Conservation (phyloP, 2,888 invertebrate species). For the Trimorus sp. region DNA sequence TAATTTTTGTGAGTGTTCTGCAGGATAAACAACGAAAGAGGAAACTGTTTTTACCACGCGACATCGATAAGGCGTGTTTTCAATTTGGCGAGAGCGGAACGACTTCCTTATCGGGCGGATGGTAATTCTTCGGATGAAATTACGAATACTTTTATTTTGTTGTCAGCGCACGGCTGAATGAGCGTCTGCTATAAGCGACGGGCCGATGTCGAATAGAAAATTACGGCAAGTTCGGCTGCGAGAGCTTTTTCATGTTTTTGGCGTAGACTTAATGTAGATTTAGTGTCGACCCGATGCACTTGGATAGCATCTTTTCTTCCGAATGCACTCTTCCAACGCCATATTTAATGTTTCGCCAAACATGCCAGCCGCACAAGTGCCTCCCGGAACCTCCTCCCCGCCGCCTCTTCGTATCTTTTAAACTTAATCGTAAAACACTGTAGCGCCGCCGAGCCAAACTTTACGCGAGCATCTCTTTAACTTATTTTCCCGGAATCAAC, state of each 20-base stretch:
- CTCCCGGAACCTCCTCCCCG: background rate
- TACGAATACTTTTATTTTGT: slow-evolving; percentile 39
- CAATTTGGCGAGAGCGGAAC: background rate
- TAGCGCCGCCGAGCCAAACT: slow-evolving; percentile 42
- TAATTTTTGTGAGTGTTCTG: too few relatives aligned
- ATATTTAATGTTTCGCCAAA: slow-evolving; percentile 67
- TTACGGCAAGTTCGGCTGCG: slow-evolving; percentile 59
- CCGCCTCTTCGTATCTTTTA: slow-evolving; percentile 19
- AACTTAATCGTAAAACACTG: slow-evolving; percentile 55
- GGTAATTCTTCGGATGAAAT: slow-evolving; percentile 35
- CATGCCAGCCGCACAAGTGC: slow-evolving; percentile 59
- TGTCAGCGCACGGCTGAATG: slow-evolving; percentile 44
- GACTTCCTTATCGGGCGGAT: background rate
- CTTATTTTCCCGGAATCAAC: slow-evolving; percentile 26
- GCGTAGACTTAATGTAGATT: slow-evolving; percentile 74
- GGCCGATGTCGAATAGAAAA: slow-evolving; percentile 54
- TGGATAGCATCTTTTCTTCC: slow-evolving; percentile 61
- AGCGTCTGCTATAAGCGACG: slow-evolving; percentile 43
- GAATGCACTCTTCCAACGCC: slow-evolving; percentile 67
- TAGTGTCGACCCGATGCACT: slow-evolving; percentile 70
- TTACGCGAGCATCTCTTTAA: slow-evolving; percentile 31
- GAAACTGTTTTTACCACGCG: too few relatives aligned
- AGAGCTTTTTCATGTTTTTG: slow-evolving; percentile 74
- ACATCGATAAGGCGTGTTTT: background rate
- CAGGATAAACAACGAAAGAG: too few relatives aligned